Evolutionary conservation across 2,113 vertebrate species (phyloP), one percentile per base, ranked within the genome.

Genomic region (Leptocoma aspasia): DNA sequence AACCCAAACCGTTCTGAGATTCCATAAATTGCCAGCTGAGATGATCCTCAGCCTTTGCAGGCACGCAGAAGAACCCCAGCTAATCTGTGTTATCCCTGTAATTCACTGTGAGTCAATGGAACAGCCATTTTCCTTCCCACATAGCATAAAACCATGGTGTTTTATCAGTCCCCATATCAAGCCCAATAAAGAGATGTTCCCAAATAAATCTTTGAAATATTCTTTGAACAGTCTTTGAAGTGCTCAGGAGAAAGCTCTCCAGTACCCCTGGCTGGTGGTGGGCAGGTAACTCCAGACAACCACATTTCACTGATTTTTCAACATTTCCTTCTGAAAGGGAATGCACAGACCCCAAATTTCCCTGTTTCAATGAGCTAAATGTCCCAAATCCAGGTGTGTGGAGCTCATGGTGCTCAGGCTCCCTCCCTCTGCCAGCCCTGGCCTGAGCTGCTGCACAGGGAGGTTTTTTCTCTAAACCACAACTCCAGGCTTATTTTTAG

Each of bases 401-500:
- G 64, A 85, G 88, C 35, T 45, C 18, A 31, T 6, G 0, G 28
- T 5, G 37, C 24, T 2, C 30, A 39, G 54, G 52, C 56, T 80
- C 86, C 35, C 33, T 22, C n/a, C 15, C 57, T 23, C 59, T 3
- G 45, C 63, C 42, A 68, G 71, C 86, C 39, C 63, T 4, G 13
- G 63, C 71, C 50, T 19, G 49, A 94, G 76, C 66, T 82, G 61
- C 11, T 41, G 66, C 37, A 83, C 83, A 39, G 24, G 31, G 28
- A 91, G 18, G 14, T 4, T 90, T 72, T 52, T 7, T 3, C 86
- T 65, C 82, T 41, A 17, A 60, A 53, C 30, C 75, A 7, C 12
- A 85, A 52, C 44, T 77, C 49, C 4, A 21, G 28, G 33, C 64
- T 70, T 92, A 92, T 63, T 96, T 93, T 78, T 50, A 69, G 77